Evolutionary conservation across 2,113 vertebrate species (phyloP), one percentile per base, ranked within the genome.

Genomic region (Anguilla rostrata): DNA sequence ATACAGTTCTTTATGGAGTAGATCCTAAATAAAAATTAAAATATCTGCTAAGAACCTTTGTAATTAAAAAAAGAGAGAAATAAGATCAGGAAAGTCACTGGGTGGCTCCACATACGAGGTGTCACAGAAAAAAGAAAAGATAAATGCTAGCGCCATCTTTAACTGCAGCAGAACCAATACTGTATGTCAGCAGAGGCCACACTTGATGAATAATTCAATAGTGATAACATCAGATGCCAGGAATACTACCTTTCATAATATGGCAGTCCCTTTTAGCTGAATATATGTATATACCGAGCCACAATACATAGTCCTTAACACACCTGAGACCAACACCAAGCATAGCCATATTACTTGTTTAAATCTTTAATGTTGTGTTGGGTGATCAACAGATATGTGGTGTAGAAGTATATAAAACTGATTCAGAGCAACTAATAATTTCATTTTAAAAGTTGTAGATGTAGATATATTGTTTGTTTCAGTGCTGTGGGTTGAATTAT

Each of bases 331-430:
- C 80, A 40, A 26, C 7, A 41, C 22, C 29, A 81, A 20, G 22
- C 40, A 34, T 1, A 6, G 78, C 15, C 40, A 43, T 41, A 81
- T 81, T 22, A 81, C 39, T 46, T 46, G 16, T 18, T 81, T 41
- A 81, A 81, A 81, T 81, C 80, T 43, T 81, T 81, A 43, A 81
- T 81, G 80, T 9, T n/a, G n/a, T 75, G 34, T 75, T 75, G 71
- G 34, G 29, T 34, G 11, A 6, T 75, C 26, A n/a, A 34, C 8
- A 12, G 71, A 29, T 75, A 75, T 75, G 71, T 34, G n/a, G n/a
- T 9, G 71, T 75, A 75, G 6, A n/a, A 29, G n/a, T 75, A 29
- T 75, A n/a, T 75, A 75, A 8, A 75, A 34, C n/a, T 29, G n/a
- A 11, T 75, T 66, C 22, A 66, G 20, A 75, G 71, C n/a, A 34